Conservation (phyloP, 2,113 vertebrate genomes). For the Equus przewalskii region DNA sequence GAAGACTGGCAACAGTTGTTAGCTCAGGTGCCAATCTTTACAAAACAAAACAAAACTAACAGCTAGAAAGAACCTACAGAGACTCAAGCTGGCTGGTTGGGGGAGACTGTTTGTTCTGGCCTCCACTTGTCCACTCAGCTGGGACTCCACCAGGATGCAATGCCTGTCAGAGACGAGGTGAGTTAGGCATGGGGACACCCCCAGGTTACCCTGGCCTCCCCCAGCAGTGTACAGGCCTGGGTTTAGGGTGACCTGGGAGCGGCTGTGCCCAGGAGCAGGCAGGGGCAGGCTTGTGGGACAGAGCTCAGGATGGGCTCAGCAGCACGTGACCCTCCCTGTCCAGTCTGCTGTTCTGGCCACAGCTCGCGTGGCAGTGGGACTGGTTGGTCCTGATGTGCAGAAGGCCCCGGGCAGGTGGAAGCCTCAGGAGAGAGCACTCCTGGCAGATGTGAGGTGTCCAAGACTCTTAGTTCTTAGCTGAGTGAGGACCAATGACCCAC, state of each 20-base stretch:
- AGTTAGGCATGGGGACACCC: neutral
- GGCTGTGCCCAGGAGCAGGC: neutral
- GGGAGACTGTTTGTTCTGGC: neutral
- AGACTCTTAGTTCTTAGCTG: neutral
- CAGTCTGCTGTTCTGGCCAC: fast-evolving
- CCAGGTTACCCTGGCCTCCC: neutral
- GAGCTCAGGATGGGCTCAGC: neutral
- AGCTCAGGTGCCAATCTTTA: too few relatives aligned
- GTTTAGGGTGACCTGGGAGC: neutral
- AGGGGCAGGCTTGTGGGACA: neutral
- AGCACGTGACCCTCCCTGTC: neutral
- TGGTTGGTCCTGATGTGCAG: neutral
- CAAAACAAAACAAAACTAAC: too few relatives aligned
- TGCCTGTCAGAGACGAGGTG: neutral
- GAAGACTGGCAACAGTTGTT: too few relatives aligned
- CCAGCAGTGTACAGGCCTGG: neutral
- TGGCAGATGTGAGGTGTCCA: neutral
- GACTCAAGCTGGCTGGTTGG: too few relatives aligned
- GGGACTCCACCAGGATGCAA: neutral
- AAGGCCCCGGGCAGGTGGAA: neutral
- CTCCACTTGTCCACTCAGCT: neutral
- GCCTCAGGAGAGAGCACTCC: neutral
- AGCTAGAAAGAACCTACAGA: neutral
- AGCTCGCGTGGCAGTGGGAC: neutral
- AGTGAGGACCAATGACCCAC: neutral